A percentile compares a stretch with the other conserved stretches of the same genome.
phyloP scores from a whole-genome alignment of 2,888 invertebrate genomes.

The Eurytoma californica region DNA sequence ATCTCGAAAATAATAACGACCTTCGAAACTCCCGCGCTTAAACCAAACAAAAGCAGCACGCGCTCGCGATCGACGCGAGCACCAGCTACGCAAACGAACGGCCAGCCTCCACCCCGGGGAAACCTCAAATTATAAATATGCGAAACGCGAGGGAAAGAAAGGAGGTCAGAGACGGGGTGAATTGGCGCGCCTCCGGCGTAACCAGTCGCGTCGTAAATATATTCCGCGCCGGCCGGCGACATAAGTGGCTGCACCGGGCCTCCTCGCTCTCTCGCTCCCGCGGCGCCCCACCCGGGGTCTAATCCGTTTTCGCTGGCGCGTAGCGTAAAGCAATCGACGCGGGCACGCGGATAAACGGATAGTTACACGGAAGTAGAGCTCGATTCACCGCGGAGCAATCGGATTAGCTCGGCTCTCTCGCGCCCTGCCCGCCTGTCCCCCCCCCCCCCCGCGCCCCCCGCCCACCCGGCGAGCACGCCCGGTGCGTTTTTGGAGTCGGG shows the following conservation, averaged over 20 bases:
- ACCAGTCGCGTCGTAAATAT: too few relatives aligned
- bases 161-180: too few relatives aligned
- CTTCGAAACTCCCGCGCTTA: too few relatives aligned
- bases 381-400: constrained; percentile 54
- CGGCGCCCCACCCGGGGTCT: constrained; percentile 10
- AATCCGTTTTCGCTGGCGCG: constrained; percentile 43
- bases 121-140: not conserved
- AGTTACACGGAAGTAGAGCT: constrained; percentile 54
- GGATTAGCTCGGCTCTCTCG: constrained; percentile 39
- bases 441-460: not conserved
- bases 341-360: constrained; percentile 54
- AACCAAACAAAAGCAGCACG: too few relatives aligned
- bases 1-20: too few relatives aligned
- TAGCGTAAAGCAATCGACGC: constrained; percentile 48
- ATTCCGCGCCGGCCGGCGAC: too few relatives aligned
- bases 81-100: too few relatives aligned
- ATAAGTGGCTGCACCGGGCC: not conserved
- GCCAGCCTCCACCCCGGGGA: not conserved
- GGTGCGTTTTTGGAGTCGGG: not conserved
- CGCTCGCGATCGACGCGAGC: too few relatives aligned
- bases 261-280: not conserved
- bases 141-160: not conserved
- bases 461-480: not conserved
- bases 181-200: too few relatives aligned
- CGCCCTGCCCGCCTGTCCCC: not conserved